phyloP scores from a whole-genome alignment of 2,888 invertebrate species.

The Heteropelma amictum region DNA sequence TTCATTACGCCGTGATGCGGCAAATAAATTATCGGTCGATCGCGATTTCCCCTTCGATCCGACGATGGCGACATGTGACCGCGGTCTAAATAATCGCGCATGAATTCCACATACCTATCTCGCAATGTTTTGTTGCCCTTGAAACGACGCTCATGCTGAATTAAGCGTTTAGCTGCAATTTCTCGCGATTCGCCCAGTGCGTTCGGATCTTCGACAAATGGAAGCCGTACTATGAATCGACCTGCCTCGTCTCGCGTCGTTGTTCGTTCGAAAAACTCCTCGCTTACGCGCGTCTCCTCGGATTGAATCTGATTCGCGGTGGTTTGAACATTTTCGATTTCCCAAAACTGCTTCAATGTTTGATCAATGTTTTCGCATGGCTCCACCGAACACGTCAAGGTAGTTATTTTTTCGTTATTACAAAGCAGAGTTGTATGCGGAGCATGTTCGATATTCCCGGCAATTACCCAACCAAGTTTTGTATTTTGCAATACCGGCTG shows the following conservation, averaged over 20 bases:
- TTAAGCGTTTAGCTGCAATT: neutral
- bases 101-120: constrained; percentile 15
- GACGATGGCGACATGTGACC: constrained; percentile 22
- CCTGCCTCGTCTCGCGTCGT: neutral
- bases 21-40: neutral
- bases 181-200: neutral
- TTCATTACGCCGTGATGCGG: constrained; percentile 25
- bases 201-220: neutral
- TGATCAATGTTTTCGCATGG: neutral
- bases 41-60: neutral
- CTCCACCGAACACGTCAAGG: constrained; percentile 26
- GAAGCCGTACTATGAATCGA: neutral
- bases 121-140: neutral
- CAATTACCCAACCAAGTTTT: constrained; percentile 40
- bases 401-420: constrained; percentile 9
- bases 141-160: neutral
- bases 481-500: constrained; percentile 33
- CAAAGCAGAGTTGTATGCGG: neutral
- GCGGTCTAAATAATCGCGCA: constrained; percentile 20
- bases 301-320: neutral
- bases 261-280: constrained; percentile 8
- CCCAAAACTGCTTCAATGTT: constrained; percentile 26
- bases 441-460: constrained; percentile 4
- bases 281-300: neutral
- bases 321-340: constrained; percentile 12